Conservation (phyloP, 2,888 invertebrate species). For the Acanthosepion esculentum region DNA sequence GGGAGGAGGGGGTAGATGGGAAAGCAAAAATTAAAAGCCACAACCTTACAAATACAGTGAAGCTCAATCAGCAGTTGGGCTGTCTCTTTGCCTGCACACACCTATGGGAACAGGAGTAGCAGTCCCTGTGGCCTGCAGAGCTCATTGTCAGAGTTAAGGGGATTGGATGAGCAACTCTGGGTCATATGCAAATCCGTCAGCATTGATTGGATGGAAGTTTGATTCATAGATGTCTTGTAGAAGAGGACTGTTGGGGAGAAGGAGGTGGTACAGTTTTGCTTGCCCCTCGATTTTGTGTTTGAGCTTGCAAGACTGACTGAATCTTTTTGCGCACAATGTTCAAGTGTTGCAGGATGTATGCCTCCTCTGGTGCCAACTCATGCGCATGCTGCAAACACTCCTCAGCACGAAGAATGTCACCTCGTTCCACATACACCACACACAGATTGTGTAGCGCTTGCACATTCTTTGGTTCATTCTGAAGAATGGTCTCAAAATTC, state of each 20-base stretch:
- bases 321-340: conserved; percentile 88
- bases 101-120: neutral
- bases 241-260: neutral
- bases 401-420: conserved; percentile 88
- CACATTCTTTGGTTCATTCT: conserved; percentile 90
- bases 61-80: neutral
- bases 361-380: conserved; percentile 87
- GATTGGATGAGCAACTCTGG: too few species aligned
- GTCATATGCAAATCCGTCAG: too few species aligned
- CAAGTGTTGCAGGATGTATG: conserved; percentile 91
- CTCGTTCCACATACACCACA: conserved; percentile 94
- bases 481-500: conserved; percentile 92
- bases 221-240: neutral
- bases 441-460: conserved; percentile 97
- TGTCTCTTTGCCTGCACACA: neutral
- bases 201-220: too few species aligned
- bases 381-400: conserved; percentile 86
- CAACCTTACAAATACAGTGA: neutral
- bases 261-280: neutral
- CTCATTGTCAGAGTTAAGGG: neutral
- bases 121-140: neutral
- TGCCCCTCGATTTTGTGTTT: neutral
- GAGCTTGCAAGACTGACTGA: conserved; percentile 35
- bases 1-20: neutral
- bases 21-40: neutral